Evolutionary conservation across 1,140 invertebrate genomes (phyloP).

Genomic region (Zaprionus gabonicus): DNA sequence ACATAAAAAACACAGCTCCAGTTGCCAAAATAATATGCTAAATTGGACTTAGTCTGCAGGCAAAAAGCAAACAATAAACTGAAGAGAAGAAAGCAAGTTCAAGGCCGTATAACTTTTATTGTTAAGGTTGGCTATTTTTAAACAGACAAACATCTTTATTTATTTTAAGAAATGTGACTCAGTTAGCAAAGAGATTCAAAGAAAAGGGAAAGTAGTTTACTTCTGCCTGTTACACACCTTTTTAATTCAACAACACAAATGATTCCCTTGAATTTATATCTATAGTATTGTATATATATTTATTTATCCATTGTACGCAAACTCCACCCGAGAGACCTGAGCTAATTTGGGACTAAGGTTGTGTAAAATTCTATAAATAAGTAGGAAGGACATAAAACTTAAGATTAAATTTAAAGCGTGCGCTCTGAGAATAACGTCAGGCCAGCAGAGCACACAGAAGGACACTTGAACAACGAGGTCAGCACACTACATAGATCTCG

Average conservation of each 20-base stretch:
- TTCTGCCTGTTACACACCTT: neutral
- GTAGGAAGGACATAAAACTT: neutral
- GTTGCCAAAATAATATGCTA: constrained; percentile 1
- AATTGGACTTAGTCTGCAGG: too few relatives aligned
- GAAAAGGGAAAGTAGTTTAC: neutral
- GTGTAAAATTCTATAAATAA: constrained; percentile 12
- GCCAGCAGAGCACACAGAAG: neutral
- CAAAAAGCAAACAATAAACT: neutral
- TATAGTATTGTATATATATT: neutral
- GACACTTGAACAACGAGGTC: constrained; percentile 7
- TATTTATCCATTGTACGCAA: neutral
- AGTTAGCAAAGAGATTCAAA: neutral
- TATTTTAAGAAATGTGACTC: neutral
- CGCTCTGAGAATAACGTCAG: constrained; percentile 1
- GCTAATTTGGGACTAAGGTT: constrained; percentile 2
- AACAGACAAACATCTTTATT: neutral
- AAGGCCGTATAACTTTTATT: neutral
- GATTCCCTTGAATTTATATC: neutral
- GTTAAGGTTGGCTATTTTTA: neutral
- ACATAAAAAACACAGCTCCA: constrained; percentile 1
- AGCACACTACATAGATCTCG: constrained; percentile 12
- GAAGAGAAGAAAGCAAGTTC: neutral
- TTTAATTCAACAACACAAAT: neutral
- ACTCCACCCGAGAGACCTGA: neutral
- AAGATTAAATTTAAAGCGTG: constrained; percentile 2